Base-by-base conservation (phyloP, 1,140 invertebrate species). In the Lerema accius region DNA sequence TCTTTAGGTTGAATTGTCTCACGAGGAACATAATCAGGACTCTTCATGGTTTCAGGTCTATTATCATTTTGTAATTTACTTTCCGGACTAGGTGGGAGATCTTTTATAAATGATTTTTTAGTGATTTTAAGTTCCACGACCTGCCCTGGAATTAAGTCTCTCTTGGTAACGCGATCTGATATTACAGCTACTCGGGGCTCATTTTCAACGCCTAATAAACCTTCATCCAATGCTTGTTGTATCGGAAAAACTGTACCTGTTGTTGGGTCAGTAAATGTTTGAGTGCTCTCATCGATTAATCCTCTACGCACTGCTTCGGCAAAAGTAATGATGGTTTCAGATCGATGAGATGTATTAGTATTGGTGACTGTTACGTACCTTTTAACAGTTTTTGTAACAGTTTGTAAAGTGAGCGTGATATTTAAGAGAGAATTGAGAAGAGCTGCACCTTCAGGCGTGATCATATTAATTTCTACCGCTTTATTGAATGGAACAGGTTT, bases 401-500 rank as follows among this genome's bases (percentile, higher is more conserved):
- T 96, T 72, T 96, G 95, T 3, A 96, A 95, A 1, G 96, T 97
- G 6, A 97, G 92, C 9, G 96, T 96, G 59, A 98, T 95, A 82
- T 96, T 96, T 45, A 97, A 86, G 50, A 98, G 87, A 76, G 95
- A 95, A 82, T 96, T 95, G 39, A 98, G 89, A 55, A 97, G 91
- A 60, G 96, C 94, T 40, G 96, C 96, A 49, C 97, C 97, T 84
- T 98, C 95, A 1, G 95, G 93, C 5, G 96, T 95, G 9, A 98
- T 96, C 50, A 97, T 92, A 78, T 95, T 95, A 35, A 95, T 93
- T 81, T 96, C 94, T 50, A 99, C 95, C 28, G 97, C 97, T 80
- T 96, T 95, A 73, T 97, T 95, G 45, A 98, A 93, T 69, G 96
- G 95, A 72, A 99, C 92, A 67, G 94, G 92, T 84, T 95, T 94